Evolutionary conservation across 2,797 vertebrate genomes (phyloP), one percentile per base, ranked within the genome.

Genomic region (Labroides dimidiatus): DNA sequence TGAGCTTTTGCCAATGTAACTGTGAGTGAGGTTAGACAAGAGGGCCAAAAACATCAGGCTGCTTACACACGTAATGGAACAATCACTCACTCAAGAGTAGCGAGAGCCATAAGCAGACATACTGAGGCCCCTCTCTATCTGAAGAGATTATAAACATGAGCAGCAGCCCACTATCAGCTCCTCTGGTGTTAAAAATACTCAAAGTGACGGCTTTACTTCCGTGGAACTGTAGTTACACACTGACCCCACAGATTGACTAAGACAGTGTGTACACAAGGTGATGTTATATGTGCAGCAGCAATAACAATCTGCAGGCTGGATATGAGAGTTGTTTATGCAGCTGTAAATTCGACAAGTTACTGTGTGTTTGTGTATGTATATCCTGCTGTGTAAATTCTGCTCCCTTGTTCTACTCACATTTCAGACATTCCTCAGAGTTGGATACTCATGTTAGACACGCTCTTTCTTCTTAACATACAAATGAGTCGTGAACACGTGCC

Each of bases 41-140:
- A 53, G 74, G 15, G 78, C 82, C 81, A 91, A 86, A 84, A 86
- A 85, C 78, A 86, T 77, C 70, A 82, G 75, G 65, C 81, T 64
- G 81, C 82, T 66, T 48, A 11, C 64, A 80, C 80, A 88, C 84
- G 77, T 84, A 88, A 88, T 52, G 79, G 90, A 88, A 88, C 84
- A 89, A 88, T 82, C 87, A 87, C 87, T 87, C 87, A 85, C 85
- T 89, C n/a, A 7, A 83, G 67, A 23, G 65, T 64, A 49, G 67
- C 3, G 21, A 74, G 79, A 68, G 73, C 50, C 71, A 62, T 75
- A 72, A 52, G 19, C 85, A 86, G 72, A 82, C 80, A 74, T 27
- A 66, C 80, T 2, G 52, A 60, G 77, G 68, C 72, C 77, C 65
- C 65, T 59, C 72, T 76, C 75, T 89, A 91, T 90, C 87, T 85